Percentiles rank a stretch among this genome's conserved stretches.
phyloP scores from a whole-genome alignment of 2,797 vertebrate genomes.

The Lepilemur septentrionalis region DNA sequence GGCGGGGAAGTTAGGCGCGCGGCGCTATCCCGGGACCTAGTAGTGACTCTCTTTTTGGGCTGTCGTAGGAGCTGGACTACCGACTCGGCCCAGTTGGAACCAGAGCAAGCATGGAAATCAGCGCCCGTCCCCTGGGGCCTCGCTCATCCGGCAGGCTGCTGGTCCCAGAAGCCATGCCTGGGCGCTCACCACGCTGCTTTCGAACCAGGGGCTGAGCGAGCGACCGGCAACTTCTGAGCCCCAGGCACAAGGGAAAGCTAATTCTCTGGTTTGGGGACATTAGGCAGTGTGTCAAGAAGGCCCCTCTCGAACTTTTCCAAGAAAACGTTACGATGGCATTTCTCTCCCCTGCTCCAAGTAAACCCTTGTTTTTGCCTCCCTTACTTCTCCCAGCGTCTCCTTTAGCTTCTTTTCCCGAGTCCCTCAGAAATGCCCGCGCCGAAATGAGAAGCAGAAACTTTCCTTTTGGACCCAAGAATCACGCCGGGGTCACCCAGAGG shows the following conservation, averaged over 20 bases:
- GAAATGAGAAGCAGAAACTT: neutral
- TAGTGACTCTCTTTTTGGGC: neutral
- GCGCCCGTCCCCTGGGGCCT: neutral
- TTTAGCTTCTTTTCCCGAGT: neutral
- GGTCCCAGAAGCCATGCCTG: neutral
- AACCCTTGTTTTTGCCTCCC: too few relatives aligned
- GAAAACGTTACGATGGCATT: neutral
- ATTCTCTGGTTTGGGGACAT: neutral
- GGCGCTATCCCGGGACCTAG: neutral
- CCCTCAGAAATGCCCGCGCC: neutral
- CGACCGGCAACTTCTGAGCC: too few relatives aligned
- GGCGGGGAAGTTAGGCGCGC: neutral
- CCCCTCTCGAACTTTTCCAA: neutral
- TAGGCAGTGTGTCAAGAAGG: neutral
- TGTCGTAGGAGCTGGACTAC: fast-evolving
- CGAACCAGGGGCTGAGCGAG: neutral
- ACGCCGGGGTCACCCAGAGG: neutral
- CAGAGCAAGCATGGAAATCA: neutral
- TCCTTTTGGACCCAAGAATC: neutral
- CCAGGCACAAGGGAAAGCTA: neutral
- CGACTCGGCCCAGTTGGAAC: neutral
- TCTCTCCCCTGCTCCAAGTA: neutral
- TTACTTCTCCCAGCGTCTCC: neutral
- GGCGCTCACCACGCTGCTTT: neutral
- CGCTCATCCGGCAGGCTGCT: neutral